phyloP scores from a whole-genome alignment of 2,888 invertebrate species.

The Caenorhabditis sp. region DNA sequence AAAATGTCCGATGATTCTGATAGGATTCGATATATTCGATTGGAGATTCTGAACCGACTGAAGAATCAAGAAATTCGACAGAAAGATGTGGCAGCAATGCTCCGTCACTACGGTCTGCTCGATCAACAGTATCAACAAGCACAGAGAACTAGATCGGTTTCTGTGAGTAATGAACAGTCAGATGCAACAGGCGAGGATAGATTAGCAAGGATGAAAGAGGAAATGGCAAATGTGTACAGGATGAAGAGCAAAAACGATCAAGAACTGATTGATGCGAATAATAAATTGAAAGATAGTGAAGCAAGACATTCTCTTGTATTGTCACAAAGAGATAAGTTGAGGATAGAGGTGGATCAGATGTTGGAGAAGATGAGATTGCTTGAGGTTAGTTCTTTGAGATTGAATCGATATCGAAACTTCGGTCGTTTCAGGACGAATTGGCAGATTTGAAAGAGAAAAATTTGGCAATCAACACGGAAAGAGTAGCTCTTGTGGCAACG shows the following conservation, averaged over 20 bases:
- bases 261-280: constrained; percentile 66
- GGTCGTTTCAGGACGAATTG: constrained; percentile 24
- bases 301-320: constrained; percentile 17
- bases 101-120: constrained; percentile 40
- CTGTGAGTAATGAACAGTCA: constrained; percentile 22
- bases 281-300: constrained; percentile 57
- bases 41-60: constrained; percentile 47
- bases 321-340: constrained; percentile 42
- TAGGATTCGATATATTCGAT: neutral
- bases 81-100: constrained; percentile 42
- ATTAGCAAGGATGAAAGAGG: constrained; percentile 67
- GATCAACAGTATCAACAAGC: constrained; percentile 45
- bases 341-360: constrained; percentile 27
- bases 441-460: constrained; percentile 45
- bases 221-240: constrained; percentile 74
- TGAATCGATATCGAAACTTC: neutral
- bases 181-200: constrained; percentile 39
- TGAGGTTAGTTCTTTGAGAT: constrained; percentile 14
- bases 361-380: constrained; percentile 19
- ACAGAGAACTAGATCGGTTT: constrained; percentile 17
- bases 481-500: constrained; percentile 39
- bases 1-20: constrained; percentile 14
- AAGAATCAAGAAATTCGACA: constrained; percentile 41
- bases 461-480: constrained; percentile 31
- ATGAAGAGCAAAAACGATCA: constrained; percentile 78